These are phyloP conservation scores for Proteles cristata DNA, from an alignment of 2,113 vertebrate species.

Conservation along the genomic window DNA sequence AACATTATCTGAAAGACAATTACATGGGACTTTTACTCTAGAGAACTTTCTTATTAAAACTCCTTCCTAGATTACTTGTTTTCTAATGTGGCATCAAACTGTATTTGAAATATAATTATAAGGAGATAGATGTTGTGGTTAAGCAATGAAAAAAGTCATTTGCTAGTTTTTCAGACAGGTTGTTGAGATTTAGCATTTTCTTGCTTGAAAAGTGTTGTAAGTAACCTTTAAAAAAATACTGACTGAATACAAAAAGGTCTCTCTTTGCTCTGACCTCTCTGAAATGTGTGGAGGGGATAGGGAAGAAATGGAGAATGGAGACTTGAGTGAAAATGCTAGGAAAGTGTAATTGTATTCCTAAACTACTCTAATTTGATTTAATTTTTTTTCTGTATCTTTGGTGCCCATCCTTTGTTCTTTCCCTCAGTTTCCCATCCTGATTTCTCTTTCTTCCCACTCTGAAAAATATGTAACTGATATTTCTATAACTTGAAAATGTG, in stretches of 20 bases:
- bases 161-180: neutral
- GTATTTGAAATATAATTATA: conserved; percentile 20
- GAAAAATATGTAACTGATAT: neutral
- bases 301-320: neutral
- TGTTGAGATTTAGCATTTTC: neutral
- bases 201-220: neutral
- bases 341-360: neutral
- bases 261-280: neutral
- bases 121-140: neutral
- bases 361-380: neutral
- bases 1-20: conserved; percentile 82
- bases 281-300: neutral
- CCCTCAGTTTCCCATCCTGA: neutral
- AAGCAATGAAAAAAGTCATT: neutral
- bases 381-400: neutral
- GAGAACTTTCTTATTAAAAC: conserved; percentile 70
- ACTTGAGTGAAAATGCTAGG: neutral
- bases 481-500: neutral
- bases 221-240: neutral
- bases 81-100: neutral
- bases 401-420: neutral
- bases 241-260: neutral
- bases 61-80: conserved; percentile 63
- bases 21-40: conserved; percentile 72
- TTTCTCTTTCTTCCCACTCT: neutral